A percentile compares a stretch with the other conserved stretches of the same genome.
phyloP scores from a whole-genome alignment of 2,888 invertebrate species.

The Cheilosia urbana region DNA sequence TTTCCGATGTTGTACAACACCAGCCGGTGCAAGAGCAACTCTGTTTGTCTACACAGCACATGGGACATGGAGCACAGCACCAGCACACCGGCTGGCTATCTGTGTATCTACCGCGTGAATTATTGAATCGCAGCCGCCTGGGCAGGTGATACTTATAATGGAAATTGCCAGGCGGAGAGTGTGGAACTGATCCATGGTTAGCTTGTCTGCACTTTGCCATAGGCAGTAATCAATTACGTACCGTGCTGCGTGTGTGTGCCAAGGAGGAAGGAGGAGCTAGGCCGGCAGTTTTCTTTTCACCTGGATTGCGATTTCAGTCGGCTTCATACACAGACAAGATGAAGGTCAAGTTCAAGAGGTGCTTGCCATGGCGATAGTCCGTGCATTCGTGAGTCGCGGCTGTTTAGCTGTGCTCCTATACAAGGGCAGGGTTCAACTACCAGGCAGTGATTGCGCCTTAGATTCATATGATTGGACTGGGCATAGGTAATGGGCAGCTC shows the following conservation, averaged over 20 bases:
- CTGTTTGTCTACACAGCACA: conserved; percentile 23
- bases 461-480: conserved; percentile 34
- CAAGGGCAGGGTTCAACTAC: conserved; percentile 70
- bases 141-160: conserved; percentile 76
- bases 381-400: conserved; percentile 7
- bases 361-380: conserved; percentile 55
- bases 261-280: conserved; percentile 49
- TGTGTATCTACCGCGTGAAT: conserved; percentile 72
- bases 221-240: conserved; percentile 74
- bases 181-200: conserved; percentile 75
- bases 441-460: conserved; percentile 55
- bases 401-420: conserved; percentile 13
- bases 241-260: conserved; percentile 33
- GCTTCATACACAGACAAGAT: conserved; percentile 29
- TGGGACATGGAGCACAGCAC: conserved; percentile 2
- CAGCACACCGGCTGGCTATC: conserved; percentile 31
- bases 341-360: conserved; percentile 76
- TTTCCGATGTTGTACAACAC: conserved; percentile 67
- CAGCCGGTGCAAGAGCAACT: conserved; percentile 19
- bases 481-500: neutral
- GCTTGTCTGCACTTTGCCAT: conserved; percentile 75
- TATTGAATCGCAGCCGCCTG: conserved; percentile 74
- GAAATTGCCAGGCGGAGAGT: conserved; percentile 74
- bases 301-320: conserved; percentile 50
- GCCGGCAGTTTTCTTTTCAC: conserved; percentile 45